Evolutionary conservation across 2,113 vertebrate genomes (phyloP).

Genomic region (Electrona antarctica): DNA sequence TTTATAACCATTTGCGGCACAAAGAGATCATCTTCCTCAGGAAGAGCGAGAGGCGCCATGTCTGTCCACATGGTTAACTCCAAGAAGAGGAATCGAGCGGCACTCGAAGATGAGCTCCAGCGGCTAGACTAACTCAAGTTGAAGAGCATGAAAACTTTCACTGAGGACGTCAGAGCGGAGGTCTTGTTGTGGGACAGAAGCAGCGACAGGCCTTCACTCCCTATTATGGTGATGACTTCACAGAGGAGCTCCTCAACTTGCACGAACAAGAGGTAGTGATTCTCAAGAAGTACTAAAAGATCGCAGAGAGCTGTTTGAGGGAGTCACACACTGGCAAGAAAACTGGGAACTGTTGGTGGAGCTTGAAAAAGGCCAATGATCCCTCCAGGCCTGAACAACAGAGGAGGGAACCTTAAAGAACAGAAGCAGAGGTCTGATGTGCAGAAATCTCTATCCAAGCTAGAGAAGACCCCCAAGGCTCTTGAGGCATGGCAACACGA

Average conservation of each 20-base stretch:
- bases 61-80: slow-evolving; percentile 75
- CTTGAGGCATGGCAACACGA: slow-evolving; percentile 87
- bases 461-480: slow-evolving; percentile 87
- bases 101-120: slow-evolving; percentile 83
- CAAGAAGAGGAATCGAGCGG: slow-evolving; percentile 78
- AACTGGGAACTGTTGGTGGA: slow-evolving; percentile 90
- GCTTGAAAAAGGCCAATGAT: slow-evolving; percentile 89
- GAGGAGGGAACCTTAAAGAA: slow-evolving; percentile 94
- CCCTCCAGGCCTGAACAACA: slow-evolving; percentile 89
- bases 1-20: not conserved
- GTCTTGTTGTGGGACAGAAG: slow-evolving; percentile 87
- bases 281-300: slow-evolving; percentile 82
- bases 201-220: slow-evolving; percentile 83
- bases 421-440: slow-evolving; percentile 89
- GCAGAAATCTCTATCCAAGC: slow-evolving; percentile 89
- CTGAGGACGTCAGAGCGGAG: slow-evolving; percentile 82
- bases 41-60: slow-evolving; percentile 81
- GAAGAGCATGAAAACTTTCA: slow-evolving; percentile 84
- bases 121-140: slow-evolving; percentile 86
- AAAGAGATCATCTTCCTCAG: not conserved
- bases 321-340: slow-evolving; percentile 87
- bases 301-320: slow-evolving; percentile 88
- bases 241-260: slow-evolving; percentile 82
- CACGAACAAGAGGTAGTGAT: slow-evolving; percentile 82
- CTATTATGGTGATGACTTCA: slow-evolving; percentile 83